phyloP scores from a whole-genome alignment of 35 echinoderm and acorn worm species.

The Patiria miniata region DNA sequence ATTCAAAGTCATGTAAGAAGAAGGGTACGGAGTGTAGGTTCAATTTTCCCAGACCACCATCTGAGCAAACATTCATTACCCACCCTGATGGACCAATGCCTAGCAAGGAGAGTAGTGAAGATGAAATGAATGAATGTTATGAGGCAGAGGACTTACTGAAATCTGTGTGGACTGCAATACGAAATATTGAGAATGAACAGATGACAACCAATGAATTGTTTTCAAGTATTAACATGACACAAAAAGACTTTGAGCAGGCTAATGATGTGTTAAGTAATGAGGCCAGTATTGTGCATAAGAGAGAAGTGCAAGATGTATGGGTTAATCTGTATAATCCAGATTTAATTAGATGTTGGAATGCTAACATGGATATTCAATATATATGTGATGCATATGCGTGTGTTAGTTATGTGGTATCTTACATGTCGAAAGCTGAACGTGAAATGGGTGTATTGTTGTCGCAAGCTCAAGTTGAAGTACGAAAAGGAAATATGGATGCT shows the following conservation, averaged over 20 bases:
- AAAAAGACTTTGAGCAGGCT: no score
- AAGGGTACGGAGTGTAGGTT: no score
- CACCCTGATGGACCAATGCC: background rate
- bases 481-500: conserved; percentile 50
- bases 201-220: background rate
- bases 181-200: background rate
- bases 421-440: conserved; percentile 73
- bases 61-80: conserved; percentile 56
- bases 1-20: no score
- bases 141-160: background rate
- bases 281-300: conserved; percentile 38
- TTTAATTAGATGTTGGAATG: no score
- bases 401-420: conserved; percentile 54
- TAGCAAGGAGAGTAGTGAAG: background rate
- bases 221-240: conserved; percentile 29
- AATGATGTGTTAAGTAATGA: conserved; percentile 28
- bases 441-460: no score
- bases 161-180: background rate
- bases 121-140: no score
- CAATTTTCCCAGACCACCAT: conserved; percentile 46
- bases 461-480: conserved; percentile 51
- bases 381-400: conserved; percentile 60
- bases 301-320: no score
- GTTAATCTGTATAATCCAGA: no score
- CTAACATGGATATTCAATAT: no score